Conservation (phyloP, 2,797 vertebrate genomes). For the Rhinoraja longicauda region DNA sequence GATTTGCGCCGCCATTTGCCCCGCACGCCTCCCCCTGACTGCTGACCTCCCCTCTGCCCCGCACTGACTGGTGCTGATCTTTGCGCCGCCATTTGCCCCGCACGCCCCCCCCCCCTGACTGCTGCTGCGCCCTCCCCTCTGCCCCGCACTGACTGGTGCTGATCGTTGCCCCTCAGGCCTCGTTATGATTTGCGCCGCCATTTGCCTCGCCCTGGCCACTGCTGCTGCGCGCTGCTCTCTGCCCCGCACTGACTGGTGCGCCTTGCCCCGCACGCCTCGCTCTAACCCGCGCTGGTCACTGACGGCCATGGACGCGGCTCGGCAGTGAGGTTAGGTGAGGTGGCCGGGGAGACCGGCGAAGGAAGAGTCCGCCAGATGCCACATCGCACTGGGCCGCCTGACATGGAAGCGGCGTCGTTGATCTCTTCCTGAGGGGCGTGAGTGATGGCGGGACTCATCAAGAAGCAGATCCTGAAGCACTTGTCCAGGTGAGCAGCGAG, state of each 20-base stretch:
- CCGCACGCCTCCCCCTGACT: neutral
- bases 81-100: too few species aligned
- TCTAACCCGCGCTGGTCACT: neutral
- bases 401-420: neutral
- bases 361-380: neutral
- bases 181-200: neutral
- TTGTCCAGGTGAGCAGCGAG: slow-evolving; percentile 23
- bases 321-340: neutral
- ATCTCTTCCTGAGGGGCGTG: neutral
- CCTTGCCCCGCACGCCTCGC: neutral
- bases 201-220: neutral
- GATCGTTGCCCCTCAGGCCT: neutral
- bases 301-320: neutral
- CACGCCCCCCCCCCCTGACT: too few species aligned
- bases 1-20: neutral
- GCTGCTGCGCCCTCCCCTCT: too few species aligned
- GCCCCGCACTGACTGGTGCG: too few species aligned
- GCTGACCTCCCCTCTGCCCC: too few species aligned
- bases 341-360: neutral
- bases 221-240: too few species aligned
- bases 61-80: neutral
- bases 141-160: neutral
- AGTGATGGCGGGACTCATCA: slow-evolving; percentile 36
- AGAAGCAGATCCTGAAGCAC: slow-evolving; percentile 37
- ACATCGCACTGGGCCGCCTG: neutral